phyloP scores from a whole-genome alignment of 2,113 vertebrate species.

The Falco punctatus region DNA sequence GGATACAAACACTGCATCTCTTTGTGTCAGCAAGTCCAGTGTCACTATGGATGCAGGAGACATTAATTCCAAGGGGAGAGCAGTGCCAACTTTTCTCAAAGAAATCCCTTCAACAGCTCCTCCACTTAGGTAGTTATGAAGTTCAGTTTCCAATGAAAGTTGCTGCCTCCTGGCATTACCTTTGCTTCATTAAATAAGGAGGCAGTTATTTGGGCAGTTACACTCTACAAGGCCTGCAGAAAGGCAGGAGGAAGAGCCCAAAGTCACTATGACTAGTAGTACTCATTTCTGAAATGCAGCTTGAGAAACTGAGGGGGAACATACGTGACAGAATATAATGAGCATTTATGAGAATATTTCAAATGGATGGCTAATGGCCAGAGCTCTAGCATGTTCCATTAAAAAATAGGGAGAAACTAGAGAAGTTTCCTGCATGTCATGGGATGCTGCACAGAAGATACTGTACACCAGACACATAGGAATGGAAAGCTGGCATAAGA shows the following conservation, averaged over 20 bases:
- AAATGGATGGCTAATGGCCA: neutral
- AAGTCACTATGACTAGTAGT: neutral
- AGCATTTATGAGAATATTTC: neutral
- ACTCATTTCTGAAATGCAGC: conserved; percentile 10
- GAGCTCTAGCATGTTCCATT: neutral
- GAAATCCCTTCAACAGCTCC: conserved; percentile 47
- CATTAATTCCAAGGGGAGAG: conserved; percentile 24
- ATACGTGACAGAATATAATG: neutral
- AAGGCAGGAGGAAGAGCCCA: neutral
- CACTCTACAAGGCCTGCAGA: neutral
- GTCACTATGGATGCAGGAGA: conserved; percentile 51
- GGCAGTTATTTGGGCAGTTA: conserved; percentile 6
- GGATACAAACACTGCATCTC: conserved; percentile 53
- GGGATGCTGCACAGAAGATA: neutral
- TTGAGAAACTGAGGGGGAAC: neutral
- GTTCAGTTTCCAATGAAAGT: conserved; percentile 30
- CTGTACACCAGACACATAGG: neutral
- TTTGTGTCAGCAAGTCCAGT: conserved; percentile 27
- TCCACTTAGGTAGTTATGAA: conserved; percentile 40
- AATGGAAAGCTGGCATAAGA: neutral
- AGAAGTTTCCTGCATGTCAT: neutral
- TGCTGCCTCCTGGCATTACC: conserved; percentile 41
- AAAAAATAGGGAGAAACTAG: neutral
- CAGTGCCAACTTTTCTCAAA: conserved; percentile 56
- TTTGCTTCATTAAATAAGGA: conserved; percentile 41